Evolutionary conservation across 35 echinoderm and acorn worm species (phyloP).

Genomic region (Ophiothrix spiculata): DNA sequence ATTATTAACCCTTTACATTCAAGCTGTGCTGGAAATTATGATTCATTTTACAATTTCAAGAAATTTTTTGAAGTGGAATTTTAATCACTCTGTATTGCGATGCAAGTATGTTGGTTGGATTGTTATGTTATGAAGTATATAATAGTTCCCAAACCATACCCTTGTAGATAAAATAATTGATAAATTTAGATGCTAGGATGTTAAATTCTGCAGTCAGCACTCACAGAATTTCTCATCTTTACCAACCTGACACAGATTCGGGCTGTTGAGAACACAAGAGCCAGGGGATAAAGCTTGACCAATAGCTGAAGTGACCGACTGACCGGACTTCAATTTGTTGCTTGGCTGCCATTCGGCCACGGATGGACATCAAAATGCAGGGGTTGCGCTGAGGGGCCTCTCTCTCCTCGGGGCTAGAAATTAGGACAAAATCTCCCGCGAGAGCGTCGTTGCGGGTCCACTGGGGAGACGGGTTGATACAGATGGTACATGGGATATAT

Average conservation of each 20-base stretch:
- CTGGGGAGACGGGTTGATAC: neutral
- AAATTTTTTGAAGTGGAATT: too few relatives aligned
- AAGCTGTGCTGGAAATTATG: too few relatives aligned
- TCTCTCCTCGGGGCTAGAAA: neutral
- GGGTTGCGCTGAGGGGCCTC: neutral
- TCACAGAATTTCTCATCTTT: too few relatives aligned
- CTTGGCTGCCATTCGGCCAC: conserved; percentile 8
- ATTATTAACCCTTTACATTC: neutral
- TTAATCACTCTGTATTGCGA: too few relatives aligned
- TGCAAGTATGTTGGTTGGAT: too few relatives aligned
- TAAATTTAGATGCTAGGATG: too few relatives aligned
- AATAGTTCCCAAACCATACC: too few relatives aligned
- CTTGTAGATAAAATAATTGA: too few relatives aligned
- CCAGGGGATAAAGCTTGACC: neutral
- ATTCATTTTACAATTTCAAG: too few relatives aligned
- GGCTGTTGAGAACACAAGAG: neutral
- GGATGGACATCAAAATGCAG: conserved; percentile 5
- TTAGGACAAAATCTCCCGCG: neutral
- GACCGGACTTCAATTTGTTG: conserved; percentile 7
- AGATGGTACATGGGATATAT: neutral
- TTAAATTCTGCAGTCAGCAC: too few relatives aligned
- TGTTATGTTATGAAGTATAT: too few relatives aligned
- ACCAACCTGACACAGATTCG: conserved; percentile 1
- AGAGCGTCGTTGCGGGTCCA: neutral
- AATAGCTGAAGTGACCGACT: neutral